Evolutionary conservation across 2,797 vertebrate genomes (phyloP), one percentile per base, ranked within the genome.

Genomic region (Pempheris klunzingeri): DNA sequence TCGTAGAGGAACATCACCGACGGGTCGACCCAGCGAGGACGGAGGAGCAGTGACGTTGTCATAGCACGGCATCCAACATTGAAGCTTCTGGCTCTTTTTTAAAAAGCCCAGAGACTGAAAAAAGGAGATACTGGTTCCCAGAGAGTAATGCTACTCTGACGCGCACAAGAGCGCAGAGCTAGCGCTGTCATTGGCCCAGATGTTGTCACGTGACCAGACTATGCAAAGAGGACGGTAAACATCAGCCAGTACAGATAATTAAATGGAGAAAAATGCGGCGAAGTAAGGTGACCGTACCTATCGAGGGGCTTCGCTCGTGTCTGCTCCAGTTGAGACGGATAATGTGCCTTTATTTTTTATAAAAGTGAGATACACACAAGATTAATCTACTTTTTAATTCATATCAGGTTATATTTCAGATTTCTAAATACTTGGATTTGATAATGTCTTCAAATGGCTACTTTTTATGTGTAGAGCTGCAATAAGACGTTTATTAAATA

Each of bases 11-110:
- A 99, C 98, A 99, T 99, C 94, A 98, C 97, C 94, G 93, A 91
- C 77, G 97, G 97, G 96, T 99, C 98, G 95, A 98, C 96, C 97
- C 98, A 98, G 96, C 97, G 97, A 87, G 98, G 97, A 95, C 97
- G 97, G 95, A 99, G 97, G 93, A 99, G 97, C 95, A 98, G 96
- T 96, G 98, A 98, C 96, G 97, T 97, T 96, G 98, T 99, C 98
- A 99, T 99, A 99, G 97, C 97, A 97, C 97, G 96, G 84, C 91
- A 88, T 96, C 95, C 97, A 95, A 96, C 97, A 97, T 97, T 94
- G 96, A 96, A 95, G 95, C 97, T 92, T 91, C 80, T 92, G 94
- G 91, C 93, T 94, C 93, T 91, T 93, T 93, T 97, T 96, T 95
- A 96, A 94, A 95, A 93, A 93, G 92, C 89, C 76, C 90, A 82